These are phyloP conservation scores for Gallinago solitaria DNA, from an alignment of 2,797 vertebrate species.

Conservation along the genomic window DNA sequence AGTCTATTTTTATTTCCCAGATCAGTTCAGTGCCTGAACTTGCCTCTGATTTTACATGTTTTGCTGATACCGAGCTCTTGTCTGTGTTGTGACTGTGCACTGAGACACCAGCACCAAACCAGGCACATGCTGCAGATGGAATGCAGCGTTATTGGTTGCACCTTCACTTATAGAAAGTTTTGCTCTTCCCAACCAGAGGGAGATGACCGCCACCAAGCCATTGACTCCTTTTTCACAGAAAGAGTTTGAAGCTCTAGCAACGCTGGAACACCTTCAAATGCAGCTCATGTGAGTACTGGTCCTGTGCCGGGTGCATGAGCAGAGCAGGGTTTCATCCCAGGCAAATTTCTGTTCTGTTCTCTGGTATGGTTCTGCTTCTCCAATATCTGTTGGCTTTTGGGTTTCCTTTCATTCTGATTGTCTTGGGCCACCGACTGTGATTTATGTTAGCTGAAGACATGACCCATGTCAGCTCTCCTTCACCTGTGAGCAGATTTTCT, in stretches of 20 bases:
- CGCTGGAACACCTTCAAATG: conserved; percentile 77
- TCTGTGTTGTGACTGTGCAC: not conserved
- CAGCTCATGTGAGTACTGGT: conserved; percentile 81
- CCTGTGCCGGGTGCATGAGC: not conserved
- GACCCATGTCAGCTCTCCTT: not conserved
- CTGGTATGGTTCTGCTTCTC: not conserved
- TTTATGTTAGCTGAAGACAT: not conserved
- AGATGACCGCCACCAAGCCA: conserved; percentile 24
- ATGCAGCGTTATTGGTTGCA: not conserved
- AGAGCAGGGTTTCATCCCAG: not conserved
- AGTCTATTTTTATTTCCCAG: not conserved
- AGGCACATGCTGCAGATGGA: not conserved
- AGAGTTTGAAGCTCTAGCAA: conserved; percentile 75
- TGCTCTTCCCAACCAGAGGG: conserved; percentile 60
- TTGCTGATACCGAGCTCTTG: not conserved
- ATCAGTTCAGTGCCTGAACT: not conserved
- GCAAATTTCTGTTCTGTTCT: not conserved
- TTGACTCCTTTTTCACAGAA: conserved; percentile 72
- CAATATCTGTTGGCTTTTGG: not conserved
- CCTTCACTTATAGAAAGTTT: not conserved
- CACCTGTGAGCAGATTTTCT: not conserved
- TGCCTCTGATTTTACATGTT: not conserved
- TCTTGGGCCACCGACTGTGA: not conserved
- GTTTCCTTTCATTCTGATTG: not conserved
- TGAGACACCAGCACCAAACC: not conserved